phyloP scores from a whole-genome alignment of 2,113 vertebrate genomes.

The Athene noctua region DNA sequence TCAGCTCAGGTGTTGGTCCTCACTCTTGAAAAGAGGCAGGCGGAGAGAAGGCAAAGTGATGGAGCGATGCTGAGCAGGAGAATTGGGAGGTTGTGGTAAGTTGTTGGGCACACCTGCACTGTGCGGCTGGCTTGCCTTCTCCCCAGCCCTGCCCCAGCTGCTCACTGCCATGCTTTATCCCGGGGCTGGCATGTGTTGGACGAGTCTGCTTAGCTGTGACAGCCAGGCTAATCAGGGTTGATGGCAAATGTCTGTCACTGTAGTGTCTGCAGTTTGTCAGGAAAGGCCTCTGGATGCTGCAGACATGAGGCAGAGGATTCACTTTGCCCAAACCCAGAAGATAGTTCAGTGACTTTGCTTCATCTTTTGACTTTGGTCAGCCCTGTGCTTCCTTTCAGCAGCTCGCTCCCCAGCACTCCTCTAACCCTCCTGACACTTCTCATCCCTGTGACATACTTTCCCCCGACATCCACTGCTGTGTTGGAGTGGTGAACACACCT shows the following conservation, averaged over 20 bases:
- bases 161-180: background rate
- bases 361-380: background rate
- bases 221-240: background rate
- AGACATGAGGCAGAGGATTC: background rate
- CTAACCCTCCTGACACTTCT: background rate
- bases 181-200: background rate
- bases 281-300: background rate
- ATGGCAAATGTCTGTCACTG: conserved; percentile 14
- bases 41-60: fast-evolving
- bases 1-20: background rate
- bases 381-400: background rate
- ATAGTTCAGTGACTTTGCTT: background rate
- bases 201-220: background rate
- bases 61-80: background rate
- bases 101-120: fast-evolving
- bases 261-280: background rate
- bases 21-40: background rate
- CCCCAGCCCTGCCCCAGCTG: background rate
- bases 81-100: background rate
- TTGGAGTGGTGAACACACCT: fast-evolving
- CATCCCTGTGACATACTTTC: background rate
- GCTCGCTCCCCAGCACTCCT: background rate
- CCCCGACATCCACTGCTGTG: background rate
- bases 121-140: fast-evolving
- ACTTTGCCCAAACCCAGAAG: background rate